Evolutionary conservation across 1,140 invertebrate species (phyloP).

Genomic region (Pseudomyrmex sp.): DNA sequence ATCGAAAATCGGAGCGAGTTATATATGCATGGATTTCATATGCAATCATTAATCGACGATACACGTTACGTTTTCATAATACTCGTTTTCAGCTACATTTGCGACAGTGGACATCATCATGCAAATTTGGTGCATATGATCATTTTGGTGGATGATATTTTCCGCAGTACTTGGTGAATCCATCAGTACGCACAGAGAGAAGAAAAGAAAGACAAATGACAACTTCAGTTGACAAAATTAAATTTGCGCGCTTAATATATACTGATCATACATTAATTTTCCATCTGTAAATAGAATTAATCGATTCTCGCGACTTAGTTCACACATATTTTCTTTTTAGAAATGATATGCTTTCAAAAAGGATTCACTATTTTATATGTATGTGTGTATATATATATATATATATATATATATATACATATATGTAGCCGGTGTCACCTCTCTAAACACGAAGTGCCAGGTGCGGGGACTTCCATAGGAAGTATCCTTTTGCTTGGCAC

Average conservation of each 20-base stretch:
- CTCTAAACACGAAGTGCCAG: slow-evolving; percentile 50
- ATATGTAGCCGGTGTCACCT: slow-evolving; percentile 4
- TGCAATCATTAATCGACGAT: slow-evolving; percentile 30
- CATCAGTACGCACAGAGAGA: no score
- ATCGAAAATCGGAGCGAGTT: slow-evolving; percentile 42
- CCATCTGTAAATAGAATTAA: not conserved
- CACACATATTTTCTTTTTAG: not conserved
- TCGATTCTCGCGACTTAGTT: not conserved
- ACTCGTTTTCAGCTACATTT: slow-evolving; percentile 36
- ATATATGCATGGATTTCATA: slow-evolving; percentile 37
- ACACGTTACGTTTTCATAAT: slow-evolving; percentile 43
- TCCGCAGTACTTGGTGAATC: slow-evolving; percentile 15
- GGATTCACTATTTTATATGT: not conserved
- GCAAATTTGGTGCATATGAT: slow-evolving; percentile 36
- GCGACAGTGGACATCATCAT: not conserved
- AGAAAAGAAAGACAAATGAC: no score
- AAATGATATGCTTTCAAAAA: slow-evolving; percentile 26
- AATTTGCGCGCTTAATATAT: no score
- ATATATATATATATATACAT: no score
- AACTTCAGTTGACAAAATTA: no score
- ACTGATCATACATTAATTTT: not conserved
- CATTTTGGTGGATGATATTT: slow-evolving; percentile 47
- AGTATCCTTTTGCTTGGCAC: slow-evolving; percentile 47
- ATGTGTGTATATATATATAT: not conserved
- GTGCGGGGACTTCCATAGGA: slow-evolving; percentile 38